Evolutionary conservation across 2,797 vertebrate species (phyloP).

Genomic region (Chrysocyon brachyurus): DNA sequence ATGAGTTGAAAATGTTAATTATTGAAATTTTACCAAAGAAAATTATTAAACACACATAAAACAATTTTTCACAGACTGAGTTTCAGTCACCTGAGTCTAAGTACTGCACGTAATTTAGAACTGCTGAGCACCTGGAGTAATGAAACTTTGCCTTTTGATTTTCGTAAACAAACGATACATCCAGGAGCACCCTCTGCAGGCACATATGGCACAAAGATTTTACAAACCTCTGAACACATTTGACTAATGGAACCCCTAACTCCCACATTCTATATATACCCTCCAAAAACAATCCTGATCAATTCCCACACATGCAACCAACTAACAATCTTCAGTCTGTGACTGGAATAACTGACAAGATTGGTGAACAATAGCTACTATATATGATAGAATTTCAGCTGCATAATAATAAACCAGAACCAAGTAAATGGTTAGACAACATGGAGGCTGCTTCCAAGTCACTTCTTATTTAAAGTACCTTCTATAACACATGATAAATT

Average conservation of each 20-base stretch:
- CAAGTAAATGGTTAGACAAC: neutral
- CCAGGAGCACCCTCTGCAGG: neutral
- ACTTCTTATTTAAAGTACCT: neutral
- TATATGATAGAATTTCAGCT: neutral
- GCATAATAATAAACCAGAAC: neutral
- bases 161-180: neutral
- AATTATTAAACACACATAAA: constrained; percentile 39
- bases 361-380: neutral
- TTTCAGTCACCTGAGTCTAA: neutral
- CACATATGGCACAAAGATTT: neutral
- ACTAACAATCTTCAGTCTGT: neutral
- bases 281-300: neutral
- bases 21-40: constrained; percentile 41
- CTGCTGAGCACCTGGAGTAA: neutral
- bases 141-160: neutral
- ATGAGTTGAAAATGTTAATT: constrained; percentile 48
- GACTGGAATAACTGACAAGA: neutral
- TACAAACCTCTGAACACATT: neutral
- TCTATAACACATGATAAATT: neutral
- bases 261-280: neutral
- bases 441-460: neutral
- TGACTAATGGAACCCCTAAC: neutral
- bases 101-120: neutral
- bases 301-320: neutral
- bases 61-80: constrained; percentile 8